These are phyloP conservation scores for Zaprionus bogoriensis DNA, from an alignment of 2,888 invertebrate species.

Conservation along the genomic window DNA sequence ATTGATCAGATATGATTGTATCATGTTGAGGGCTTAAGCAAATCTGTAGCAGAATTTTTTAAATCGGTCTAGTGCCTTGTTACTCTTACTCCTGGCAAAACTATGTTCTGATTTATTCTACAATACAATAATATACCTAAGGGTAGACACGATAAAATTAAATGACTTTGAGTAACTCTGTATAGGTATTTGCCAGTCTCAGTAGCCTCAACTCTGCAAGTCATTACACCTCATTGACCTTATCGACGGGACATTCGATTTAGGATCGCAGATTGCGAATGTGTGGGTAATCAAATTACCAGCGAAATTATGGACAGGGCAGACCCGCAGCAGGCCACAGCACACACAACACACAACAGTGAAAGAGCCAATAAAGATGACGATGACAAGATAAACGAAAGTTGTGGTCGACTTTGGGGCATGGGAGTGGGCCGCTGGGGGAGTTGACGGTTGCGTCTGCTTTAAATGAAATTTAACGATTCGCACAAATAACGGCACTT, in stretches of 20 bases:
- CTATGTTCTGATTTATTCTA: too few species aligned
- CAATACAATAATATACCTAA: too few species aligned
- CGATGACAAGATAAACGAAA: constrained; percentile 63
- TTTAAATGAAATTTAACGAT: constrained; percentile 78
- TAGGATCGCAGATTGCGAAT: constrained; percentile 29
- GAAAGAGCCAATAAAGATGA: constrained; percentile 67
- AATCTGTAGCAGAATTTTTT: too few species aligned
- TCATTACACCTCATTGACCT: background rate
- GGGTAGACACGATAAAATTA: too few species aligned
- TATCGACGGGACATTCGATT: constrained; percentile 28
- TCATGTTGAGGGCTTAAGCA: too few species aligned
- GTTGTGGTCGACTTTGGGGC: constrained; percentile 25
- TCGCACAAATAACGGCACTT: constrained; percentile 71
- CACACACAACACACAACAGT: constrained; percentile 18
- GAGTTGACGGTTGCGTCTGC: constrained; percentile 36
- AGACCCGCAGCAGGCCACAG: constrained; percentile 48
- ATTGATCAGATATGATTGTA: too few species aligned
- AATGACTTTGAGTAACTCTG: too few species aligned
- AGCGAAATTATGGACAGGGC: constrained; percentile 61
- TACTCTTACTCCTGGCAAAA: too few species aligned
- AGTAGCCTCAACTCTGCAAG: background rate
- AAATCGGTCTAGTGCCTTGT: too few species aligned
- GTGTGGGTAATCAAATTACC: constrained; percentile 66
- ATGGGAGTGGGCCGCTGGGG: background rate
- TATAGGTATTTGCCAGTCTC: background rate